These are phyloP conservation scores for Hydriomena furcata DNA, from an alignment of 2,888 invertebrate genomes.

Conservation along the genomic window DNA sequence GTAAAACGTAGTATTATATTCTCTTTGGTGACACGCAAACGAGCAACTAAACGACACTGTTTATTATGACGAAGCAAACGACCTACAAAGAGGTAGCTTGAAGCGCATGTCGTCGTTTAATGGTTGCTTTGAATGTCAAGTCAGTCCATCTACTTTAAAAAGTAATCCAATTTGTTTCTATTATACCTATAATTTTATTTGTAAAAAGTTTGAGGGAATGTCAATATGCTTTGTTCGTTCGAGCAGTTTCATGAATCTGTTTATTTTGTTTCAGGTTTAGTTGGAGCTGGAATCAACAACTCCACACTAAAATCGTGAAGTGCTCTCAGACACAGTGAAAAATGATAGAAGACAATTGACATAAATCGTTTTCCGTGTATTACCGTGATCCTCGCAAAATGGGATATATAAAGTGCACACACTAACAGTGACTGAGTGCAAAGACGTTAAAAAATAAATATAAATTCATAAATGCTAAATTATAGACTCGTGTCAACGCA, in stretches of 20 bases:
- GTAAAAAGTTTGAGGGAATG: background rate
- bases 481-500: conserved; percentile 96
- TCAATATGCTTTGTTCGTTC: background rate
- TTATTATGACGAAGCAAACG: conserved; percentile 2
- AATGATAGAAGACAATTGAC: conserved; percentile 74
- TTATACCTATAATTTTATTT: too few relatives aligned
- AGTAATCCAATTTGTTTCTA: too few relatives aligned
- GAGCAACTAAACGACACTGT: too few relatives aligned
- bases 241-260: conserved; percentile 1
- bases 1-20: too few relatives aligned
- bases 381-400: conserved; percentile 25
- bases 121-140: background rate
- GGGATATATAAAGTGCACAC: conserved; percentile 34
- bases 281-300: conserved; percentile 14
- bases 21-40: too few relatives aligned
- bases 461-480: conserved; percentile 90
- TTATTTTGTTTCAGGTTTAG: conserved; percentile 53
- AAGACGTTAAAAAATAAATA: conserved; percentile 61
- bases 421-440: conserved; percentile 54
- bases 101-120: conserved; percentile 5
- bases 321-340: conserved; percentile 34
- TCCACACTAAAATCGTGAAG: conserved; percentile 12
- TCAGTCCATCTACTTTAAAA: background rate
- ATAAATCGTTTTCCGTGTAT: conserved; percentile 24
- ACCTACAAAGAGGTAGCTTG: background rate